Conservation (phyloP, 2,113 vertebrate species). For the Daboia siamensis region DNA sequence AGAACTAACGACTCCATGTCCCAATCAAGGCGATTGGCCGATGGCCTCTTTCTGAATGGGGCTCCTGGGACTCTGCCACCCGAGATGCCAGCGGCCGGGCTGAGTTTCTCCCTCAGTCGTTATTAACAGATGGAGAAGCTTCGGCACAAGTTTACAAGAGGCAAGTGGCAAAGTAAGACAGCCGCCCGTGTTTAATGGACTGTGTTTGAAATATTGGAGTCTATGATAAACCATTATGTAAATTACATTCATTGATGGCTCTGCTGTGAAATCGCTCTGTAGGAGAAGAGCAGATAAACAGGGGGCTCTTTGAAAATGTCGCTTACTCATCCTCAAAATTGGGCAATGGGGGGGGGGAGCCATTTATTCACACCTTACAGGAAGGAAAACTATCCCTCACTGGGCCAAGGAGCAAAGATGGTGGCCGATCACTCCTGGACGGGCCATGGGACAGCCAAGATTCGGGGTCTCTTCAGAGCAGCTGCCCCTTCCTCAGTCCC, state of each 20-base stretch:
- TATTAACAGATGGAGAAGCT: constrained; percentile 31
- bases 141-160: constrained; percentile 33
- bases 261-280: constrained; percentile 49
- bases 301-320: constrained; percentile 56
- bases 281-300: constrained; percentile 66
- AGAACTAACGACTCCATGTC: not conserved
- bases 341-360: constrained; percentile 47
- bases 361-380: constrained; percentile 51
- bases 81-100: not conserved
- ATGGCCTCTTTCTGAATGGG: not conserved
- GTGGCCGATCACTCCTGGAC: not conserved
- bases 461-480: not conserved
- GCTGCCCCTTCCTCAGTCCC: not conserved
- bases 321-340: constrained; percentile 62
- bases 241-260: constrained; percentile 62
- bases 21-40: not conserved
- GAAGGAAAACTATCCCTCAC: constrained; percentile 57
- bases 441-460: not conserved
- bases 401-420: not conserved
- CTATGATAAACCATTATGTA: constrained; percentile 54
- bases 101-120: not conserved
- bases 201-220: constrained; percentile 56
- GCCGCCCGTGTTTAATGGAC: constrained; percentile 47
- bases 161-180: constrained; percentile 24
- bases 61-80: not conserved